Evolutionary conservation across 2,888 invertebrate species (phyloP).

Genomic region (Orchesellides sinensis): DNA sequence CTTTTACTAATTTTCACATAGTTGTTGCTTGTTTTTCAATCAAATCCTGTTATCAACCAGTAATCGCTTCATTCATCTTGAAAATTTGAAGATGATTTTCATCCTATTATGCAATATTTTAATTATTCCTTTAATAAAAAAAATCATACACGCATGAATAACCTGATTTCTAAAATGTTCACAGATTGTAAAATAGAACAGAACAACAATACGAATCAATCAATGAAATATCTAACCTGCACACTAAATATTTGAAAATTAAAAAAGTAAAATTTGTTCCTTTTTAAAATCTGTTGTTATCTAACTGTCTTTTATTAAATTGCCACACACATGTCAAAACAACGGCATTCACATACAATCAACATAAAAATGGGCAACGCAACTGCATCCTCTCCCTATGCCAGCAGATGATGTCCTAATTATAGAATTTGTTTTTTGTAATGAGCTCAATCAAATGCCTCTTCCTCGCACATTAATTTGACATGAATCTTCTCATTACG

Average conservation of each 20-base stretch:
- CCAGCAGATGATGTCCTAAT: conserved; percentile 48
- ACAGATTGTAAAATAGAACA: neutral
- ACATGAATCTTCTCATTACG: conserved; percentile 63
- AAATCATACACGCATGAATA: neutral
- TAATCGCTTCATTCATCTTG: too few species aligned
- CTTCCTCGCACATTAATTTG: conserved; percentile 61
- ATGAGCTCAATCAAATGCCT: conserved; percentile 57
- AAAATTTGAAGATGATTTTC: too few species aligned
- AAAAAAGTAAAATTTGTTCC: too few species aligned
- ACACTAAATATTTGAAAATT: too few species aligned
- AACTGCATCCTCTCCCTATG: neutral
- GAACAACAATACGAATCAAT: neutral
- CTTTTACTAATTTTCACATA: too few species aligned
- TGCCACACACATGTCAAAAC: conserved; percentile 31
- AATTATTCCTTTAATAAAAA: neutral
- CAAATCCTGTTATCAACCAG: too few species aligned
- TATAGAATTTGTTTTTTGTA: conserved; percentile 54
- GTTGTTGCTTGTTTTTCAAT: too few species aligned
- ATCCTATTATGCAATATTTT: too few species aligned
- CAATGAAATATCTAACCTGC: neutral
- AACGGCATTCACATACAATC: conserved; percentile 11
- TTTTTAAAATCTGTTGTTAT: too few species aligned
- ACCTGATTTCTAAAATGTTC: conserved; percentile 10
- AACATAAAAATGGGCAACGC: neutral
- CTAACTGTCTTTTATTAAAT: neutral